Evolutionary conservation across 2,888 invertebrate genomes (phyloP), one percentile per base, ranked within the genome.

Genomic region (Alloscopus bannaensis): DNA sequence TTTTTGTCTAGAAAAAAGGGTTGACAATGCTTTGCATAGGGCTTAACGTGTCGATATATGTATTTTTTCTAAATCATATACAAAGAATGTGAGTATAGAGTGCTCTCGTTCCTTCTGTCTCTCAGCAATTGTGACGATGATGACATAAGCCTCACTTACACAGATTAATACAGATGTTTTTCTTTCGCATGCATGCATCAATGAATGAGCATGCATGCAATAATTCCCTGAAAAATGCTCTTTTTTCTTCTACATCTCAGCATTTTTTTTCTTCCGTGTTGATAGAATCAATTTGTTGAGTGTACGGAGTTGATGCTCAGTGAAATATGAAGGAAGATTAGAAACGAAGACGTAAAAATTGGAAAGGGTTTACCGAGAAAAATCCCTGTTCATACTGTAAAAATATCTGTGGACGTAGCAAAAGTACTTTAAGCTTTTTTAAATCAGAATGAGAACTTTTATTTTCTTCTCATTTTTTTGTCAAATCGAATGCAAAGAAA

Each of bases 111-210:
- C 6, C 6, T 36, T 36, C 36, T 13, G 13, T 36, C 36, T 29
- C 60, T 60, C 70, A 60, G 59, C 70, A 70, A 62, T 26, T 62
- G 50, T 47, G 70, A 71, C 40, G 28, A 64, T 42, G 62, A 50
- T 36, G 50, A 31, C 52, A 65, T 60, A 76, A 76, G 76, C 76
- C 60, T 76, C 76, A 76, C 76, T 76, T 76, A 76, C 59, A 60
- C 36, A 76, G 76, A 76, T 76, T 76, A 76, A 60, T 76, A 68
- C 76, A 68, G 60, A 68, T 76, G 76, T 76, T 76, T 76, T 76
- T 76, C 76, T 76, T 76, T 76, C 68, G 66, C 66, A 68, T 76
- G 68, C 68, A 75, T 66, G 73, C 68, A 76, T 76, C 28, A 76
- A 76, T 76, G 76, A 76, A 68, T 68, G 65, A 42, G 31, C 65